Base-by-base conservation (phyloP, 2,797 vertebrate species). In the Eupleurogrammus muticus region DNA sequence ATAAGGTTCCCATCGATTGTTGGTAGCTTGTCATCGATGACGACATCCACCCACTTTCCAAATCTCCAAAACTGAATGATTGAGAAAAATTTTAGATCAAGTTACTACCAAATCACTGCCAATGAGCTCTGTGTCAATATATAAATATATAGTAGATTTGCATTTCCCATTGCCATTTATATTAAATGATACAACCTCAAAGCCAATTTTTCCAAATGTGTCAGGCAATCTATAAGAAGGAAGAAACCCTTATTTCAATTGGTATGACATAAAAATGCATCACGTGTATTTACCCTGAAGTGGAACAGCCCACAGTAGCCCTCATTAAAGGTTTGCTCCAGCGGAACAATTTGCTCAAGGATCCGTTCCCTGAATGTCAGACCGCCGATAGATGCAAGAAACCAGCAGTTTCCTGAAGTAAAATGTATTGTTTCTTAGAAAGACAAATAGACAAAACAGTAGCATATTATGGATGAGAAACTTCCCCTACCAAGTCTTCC, bases 11-110 rank as follows among this genome's bases (percentile, higher is more conserved):
- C 76, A 5, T 92, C 3, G 2, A 94, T 38, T 16, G 92, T 94
- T 8, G 94, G 94, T 21, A 95, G 82, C 60, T 94, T 93, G 81
- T 95, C 94, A 48, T 95, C 94, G 35, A 95, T 84, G 46, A 94
- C 60, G 0, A 95, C 92, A 40, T 95, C 93, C 6, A 93, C 72
- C 94, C 94, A 95, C 8, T 4, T 84, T 49, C 94, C 94, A 86
- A 93, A 94, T 59, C 92, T 90, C 93, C 93, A 94, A 79, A 95
- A 94, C 94, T 95, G 65, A 57, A 73, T 36, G 6, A 24, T 38
- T 52, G 24, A 24, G 10, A 11, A 24, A 50, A 44, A 44, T 7
- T 44, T 44, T n/a, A 44, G 40, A 44, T 44, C 40, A 44, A 17
- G 6, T 16, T 17, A 40, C 40, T 16, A 42, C 5, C 13, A 40